Base-by-base conservation (phyloP, 2,797 vertebrate genomes). In the Carduelis carduelis region DNA sequence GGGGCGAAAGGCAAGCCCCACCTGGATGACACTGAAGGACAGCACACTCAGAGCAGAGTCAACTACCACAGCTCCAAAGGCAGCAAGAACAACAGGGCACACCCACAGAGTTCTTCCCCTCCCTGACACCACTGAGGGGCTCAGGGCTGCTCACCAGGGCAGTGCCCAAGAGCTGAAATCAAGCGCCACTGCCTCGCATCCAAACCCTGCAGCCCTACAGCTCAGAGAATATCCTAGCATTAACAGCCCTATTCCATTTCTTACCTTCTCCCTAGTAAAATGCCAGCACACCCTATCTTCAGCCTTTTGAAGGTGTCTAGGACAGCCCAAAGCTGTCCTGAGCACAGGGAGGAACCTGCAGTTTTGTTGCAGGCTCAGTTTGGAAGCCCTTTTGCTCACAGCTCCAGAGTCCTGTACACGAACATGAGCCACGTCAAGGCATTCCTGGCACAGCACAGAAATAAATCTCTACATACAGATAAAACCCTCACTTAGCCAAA, bases 1-100 rank as follows among this genome's bases (percentile, higher is more conserved):
- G 0, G 1, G 3, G 8, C 0, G 0, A 52, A 76, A 60, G 50
- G 17, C 22, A 63, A 70, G 22, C 3, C 64, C 14, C 5, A 11
- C 28, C 18, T 20, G 20, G 34, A 21, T 32, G 35, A 30, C n/a
- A 49, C 37, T 27, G 41, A 68, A 59, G 69, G 39, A 68, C 77
- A 83, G 77, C 35, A 63, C 44, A 13, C 44, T 28, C 59, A 39
- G 44, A 44, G 15, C 78, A 74, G 12, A 19, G 39, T n/a, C 28
- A 66, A 3, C 16, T n/a, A 41, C n/a, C 57, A 9, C 0, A 0
- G 39, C 34, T 39, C 26, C 32, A 57, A 66, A 60, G 59, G 57
- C 88, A 60, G 46, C n/a, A 57, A 41, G 34, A 65, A 43, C 52
- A 83, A 47, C 23, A 74, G 61, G 57, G 30, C 41, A 47, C 64